Conservation (phyloP, 2,113 vertebrate species). For the Oryzias celebensis region DNA sequence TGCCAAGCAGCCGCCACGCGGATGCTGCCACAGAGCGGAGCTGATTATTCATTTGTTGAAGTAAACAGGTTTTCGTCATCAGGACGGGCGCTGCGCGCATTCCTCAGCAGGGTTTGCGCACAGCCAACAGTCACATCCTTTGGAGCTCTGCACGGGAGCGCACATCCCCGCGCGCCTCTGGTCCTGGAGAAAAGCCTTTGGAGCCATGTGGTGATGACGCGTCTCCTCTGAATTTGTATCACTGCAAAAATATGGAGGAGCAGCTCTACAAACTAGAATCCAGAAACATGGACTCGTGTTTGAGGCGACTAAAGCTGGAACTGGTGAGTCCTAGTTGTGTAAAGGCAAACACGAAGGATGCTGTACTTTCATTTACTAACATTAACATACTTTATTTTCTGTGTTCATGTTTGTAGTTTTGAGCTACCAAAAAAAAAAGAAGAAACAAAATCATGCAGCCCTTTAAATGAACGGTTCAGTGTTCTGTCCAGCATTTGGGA, state of each 20-base stretch:
- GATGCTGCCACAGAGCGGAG: conserved; percentile 19
- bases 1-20: conserved; percentile 13
- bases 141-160: neutral
- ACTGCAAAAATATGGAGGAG: conserved; percentile 54
- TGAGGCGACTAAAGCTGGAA: conserved; percentile 77
- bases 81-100: conserved; percentile 47
- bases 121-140: conserved; percentile 16
- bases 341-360: neutral
- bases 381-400: conserved; percentile 28
- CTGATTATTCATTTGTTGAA: conserved; percentile 39
- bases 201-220: conserved; percentile 36
- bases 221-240: conserved; percentile 30
- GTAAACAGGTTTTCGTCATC: conserved; percentile 45
- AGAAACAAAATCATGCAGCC: no score
- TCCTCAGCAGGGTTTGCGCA: conserved; percentile 58
- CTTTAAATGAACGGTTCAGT: no score
- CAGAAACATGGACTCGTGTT: conserved; percentile 77
- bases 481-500: conserved; percentile 51
- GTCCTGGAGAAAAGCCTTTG: neutral
- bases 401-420: conserved; percentile 35
- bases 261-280: conserved; percentile 60
- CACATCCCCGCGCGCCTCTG: neutral
- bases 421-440: neutral
- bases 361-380: conserved; percentile 5
- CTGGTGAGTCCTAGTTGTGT: conserved; percentile 65